Evolutionary conservation across 2,113 vertebrate species (phyloP).

Genomic region (Orthochromis malagaraziensis): DNA sequence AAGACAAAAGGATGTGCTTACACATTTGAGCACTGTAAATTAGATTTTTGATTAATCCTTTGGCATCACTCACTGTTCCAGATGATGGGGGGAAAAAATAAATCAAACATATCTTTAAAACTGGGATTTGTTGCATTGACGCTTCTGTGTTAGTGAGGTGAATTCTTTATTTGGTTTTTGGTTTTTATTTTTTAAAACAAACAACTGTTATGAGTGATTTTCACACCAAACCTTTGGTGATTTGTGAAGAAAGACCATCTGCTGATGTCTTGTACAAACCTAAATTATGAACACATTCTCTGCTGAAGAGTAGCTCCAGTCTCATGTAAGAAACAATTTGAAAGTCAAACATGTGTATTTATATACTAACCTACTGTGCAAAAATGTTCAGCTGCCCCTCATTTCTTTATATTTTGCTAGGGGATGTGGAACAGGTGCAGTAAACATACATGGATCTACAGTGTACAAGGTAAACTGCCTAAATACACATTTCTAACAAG

Average conservation of each 20-base stretch:
- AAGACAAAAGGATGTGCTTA: background rate
- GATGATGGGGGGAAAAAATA: accelerated
- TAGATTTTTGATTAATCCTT: background rate
- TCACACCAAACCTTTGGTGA: background rate
- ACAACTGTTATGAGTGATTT: background rate
- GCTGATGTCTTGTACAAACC: background rate
- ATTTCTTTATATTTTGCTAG: background rate
- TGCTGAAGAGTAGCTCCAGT: background rate
- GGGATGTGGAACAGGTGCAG: background rate
- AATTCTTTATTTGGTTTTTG: background rate
- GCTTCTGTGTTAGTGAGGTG: background rate
- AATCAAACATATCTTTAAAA: background rate
- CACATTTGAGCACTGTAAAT: background rate
- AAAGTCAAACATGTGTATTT: background rate
- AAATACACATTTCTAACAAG: background rate
- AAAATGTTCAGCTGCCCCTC: background rate
- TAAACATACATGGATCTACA: background rate
- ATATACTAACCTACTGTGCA: background rate
- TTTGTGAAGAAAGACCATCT: background rate
- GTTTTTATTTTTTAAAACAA: background rate
- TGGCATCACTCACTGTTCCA: background rate
- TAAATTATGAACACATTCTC: background rate
- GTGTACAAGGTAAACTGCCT: background rate
- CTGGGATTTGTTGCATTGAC: background rate
- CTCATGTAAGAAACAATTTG: background rate